phyloP scores from a whole-genome alignment of 2,888 invertebrate species.

The Drosophila nigricruria region DNA sequence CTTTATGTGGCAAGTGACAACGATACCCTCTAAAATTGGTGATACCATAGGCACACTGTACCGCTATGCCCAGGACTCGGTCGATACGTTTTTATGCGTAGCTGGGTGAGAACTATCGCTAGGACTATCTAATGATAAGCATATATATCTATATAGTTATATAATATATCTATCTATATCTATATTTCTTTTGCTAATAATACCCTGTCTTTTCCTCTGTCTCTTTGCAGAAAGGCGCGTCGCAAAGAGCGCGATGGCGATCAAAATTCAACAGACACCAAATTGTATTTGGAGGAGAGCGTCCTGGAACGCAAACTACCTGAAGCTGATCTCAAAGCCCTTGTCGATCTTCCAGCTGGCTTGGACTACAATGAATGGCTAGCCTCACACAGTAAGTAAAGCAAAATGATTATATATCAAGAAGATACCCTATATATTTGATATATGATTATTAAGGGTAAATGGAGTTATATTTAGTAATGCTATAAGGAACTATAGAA shows the following conservation, averaged over 20 bases:
- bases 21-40: slow-evolving; percentile 85
- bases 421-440: not conserved
- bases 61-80: slow-evolving; percentile 85
- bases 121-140: not conserved
- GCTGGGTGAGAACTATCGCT: slow-evolving; percentile 83
- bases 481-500: too few species aligned
- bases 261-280: slow-evolving; percentile 92
- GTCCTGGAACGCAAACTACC: slow-evolving; percentile 97
- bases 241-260: slow-evolving; percentile 97
- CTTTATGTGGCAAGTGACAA: slow-evolving; percentile 85
- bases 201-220: slow-evolving; percentile 43
- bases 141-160: too few species aligned
- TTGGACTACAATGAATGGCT: slow-evolving; percentile 99
- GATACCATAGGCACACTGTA: slow-evolving; percentile 85
- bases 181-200: slow-evolving; percentile 6
- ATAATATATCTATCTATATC: not conserved
- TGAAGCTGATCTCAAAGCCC: slow-evolving; percentile 96
- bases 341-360: slow-evolving; percentile 97
- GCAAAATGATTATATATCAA: not conserved
- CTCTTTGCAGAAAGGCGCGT: slow-evolving; percentile 94
- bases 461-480: too few species aligned
- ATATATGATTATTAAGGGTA: too few species aligned
- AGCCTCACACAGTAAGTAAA: slow-evolving; percentile 96
- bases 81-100: slow-evolving; percentile 85
- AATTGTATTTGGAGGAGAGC: slow-evolving; percentile 97